phyloP scores from a whole-genome alignment of 2,888 invertebrate species.

The Argyra leucocephala region DNA sequence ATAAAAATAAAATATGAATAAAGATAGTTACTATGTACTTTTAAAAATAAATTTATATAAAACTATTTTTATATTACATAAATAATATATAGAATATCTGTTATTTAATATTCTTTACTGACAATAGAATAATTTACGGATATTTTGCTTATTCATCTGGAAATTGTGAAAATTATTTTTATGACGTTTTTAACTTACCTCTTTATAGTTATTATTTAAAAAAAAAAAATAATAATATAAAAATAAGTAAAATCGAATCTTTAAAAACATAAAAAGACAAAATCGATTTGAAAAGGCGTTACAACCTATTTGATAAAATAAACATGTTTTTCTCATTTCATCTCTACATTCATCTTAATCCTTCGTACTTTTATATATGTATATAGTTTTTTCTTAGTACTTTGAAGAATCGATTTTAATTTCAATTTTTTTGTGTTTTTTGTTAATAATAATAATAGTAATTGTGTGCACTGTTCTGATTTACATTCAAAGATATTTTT shows the following conservation, averaged over 20 bases:
- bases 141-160: background rate
- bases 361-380: background rate
- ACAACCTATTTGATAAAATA: background rate
- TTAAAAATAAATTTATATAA: no score
- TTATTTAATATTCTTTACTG: background rate
- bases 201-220: no score
- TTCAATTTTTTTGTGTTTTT: background rate
- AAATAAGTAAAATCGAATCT: no score
- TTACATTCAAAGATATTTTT: background rate
- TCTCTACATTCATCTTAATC: no score
- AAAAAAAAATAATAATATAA: no score
- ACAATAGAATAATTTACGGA: background rate
- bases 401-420: background rate
- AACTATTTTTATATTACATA: no score
- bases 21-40: no score
- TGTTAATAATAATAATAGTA: background rate
- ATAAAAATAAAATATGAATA: no score
- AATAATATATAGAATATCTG: no score
- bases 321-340: background rate
- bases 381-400: background rate
- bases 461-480: background rate
- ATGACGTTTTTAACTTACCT: no score
- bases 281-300: background rate
- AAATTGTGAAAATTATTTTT: no score
- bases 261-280: no score